Base-by-base conservation (phyloP, 1,140 invertebrate genomes). In the Aphaenogaster floridana region DNA sequence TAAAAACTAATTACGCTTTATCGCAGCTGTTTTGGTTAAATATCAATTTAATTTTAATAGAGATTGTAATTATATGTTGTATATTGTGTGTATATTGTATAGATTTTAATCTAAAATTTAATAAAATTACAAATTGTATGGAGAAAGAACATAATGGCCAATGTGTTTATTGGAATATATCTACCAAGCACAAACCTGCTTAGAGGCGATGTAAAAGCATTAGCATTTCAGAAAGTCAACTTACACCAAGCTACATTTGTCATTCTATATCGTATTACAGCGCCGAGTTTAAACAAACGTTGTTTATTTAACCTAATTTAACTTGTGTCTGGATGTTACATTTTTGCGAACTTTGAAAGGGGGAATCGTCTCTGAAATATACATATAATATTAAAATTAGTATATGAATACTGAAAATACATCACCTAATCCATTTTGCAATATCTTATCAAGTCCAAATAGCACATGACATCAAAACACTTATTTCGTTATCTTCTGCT, bases 241-340 rank as follows among this genome's bases (percentile, higher is more conserved):
- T 63, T 69, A 69, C 21, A 68, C 9, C 71, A 78, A 42, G 28
- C 57, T 81, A 54, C 76, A 78, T 91, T 91, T 85, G 79, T 85
- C 87, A 89, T 91, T 87, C 71, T 36, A 69, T 87, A 91, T 91
- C 89, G 50, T 48, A 50, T 71, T 81, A 42, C 64, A 42, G 7
- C 21, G 21, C 17, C 36, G 39, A 72, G 34, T 71, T 57, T 71
- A 21, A 80, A 69, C 36, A 80, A 81, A 81, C 39, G 21, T 15
- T 71, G 39, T 81, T 72, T 81, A 17, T 34, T 66, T 28, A 17
- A 78, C 42, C 42, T 54, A 71, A 54, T 81, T 81, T 81, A 81
- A 80, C 42, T 81, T 34, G 39, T 45, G 61, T 4, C 9, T 54
- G 42, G 21, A 34, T 61, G 21, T 79, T 59, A 34, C 4, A 64